Percentiles rank a stretch among this genome's conserved stretches.
Evolutionary conservation across 1,140 invertebrate species (phyloP).

Genomic region (Dufourea novaeangliae): DNA sequence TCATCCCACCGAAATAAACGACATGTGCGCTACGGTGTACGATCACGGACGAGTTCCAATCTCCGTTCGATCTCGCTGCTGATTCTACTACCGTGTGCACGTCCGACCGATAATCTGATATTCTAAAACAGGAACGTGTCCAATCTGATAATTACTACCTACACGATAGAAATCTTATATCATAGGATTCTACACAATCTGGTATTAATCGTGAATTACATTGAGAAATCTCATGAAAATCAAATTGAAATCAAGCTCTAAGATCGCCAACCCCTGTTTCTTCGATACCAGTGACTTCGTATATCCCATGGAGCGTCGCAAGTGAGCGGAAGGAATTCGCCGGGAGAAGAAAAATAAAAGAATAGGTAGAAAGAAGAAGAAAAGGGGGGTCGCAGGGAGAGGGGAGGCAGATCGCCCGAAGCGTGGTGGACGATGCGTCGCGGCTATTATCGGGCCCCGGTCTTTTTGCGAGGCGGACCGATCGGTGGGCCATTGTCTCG

Average conservation of each 20-base stretch:
- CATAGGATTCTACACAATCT: too few relatives aligned
- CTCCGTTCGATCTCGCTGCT: background rate
- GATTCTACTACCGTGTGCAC: background rate
- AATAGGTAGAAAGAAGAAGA: conserved; percentile 20
- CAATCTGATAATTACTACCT: too few relatives aligned
- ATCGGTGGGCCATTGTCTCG: conserved; percentile 79
- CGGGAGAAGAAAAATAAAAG: conserved; percentile 40
- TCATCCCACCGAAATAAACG: conserved; percentile 39
- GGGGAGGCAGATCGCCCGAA: conserved; percentile 52
- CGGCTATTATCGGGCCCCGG: conserved; percentile 77
- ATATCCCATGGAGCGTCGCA: background rate
- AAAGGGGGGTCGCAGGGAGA: conserved; percentile 3
- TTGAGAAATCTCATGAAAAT: too few relatives aligned
- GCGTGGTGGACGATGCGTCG: conserved; percentile 73
- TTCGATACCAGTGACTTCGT: background rate
- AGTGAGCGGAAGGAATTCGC: conserved; percentile 37
- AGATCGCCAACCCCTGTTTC: too few relatives aligned
- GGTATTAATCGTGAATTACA: too few relatives aligned
- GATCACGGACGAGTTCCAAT: background rate
- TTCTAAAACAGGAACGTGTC: too few relatives aligned
- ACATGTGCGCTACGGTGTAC: background rate
- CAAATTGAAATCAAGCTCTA: too few relatives aligned
- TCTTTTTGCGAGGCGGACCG: conserved; percentile 76
- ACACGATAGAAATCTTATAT: too few relatives aligned
- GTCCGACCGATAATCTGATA: background rate